These are phyloP conservation scores for Patella depressa DNA, from an alignment of 2,888 invertebrate species.

Conservation along the genomic window DNA sequence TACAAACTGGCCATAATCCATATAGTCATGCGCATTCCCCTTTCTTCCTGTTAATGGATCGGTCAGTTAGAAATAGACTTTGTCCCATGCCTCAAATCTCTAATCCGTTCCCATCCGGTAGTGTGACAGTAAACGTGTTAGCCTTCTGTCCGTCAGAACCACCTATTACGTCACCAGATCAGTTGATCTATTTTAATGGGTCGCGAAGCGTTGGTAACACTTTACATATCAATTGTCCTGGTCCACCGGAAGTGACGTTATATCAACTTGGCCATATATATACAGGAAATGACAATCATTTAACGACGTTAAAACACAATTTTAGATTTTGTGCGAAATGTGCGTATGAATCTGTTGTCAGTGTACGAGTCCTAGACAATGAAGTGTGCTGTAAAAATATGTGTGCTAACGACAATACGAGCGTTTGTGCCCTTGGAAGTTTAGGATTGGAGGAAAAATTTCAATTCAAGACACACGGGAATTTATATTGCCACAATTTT, in stretches of 20 bases:
- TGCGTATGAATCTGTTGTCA: constrained; percentile 5
- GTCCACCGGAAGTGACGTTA: neutral
- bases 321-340: constrained; percentile 1
- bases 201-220: neutral
- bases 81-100: neutral
- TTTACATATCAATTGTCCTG: neutral
- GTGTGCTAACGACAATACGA: neutral
- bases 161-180: neutral
- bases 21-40: neutral
- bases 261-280: neutral
- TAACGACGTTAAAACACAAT: neutral
- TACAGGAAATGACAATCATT: neutral
- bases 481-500: neutral
- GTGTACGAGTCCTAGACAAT: neutral
- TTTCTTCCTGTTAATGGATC: neutral
- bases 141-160: constrained; percentile 1
- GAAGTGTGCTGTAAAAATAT: constrained; percentile 1
- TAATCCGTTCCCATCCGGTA: neutral
- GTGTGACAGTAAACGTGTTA: neutral
- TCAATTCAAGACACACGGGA: neutral
- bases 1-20: neutral
- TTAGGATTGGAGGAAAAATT: neutral
- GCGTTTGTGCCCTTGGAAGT: neutral
- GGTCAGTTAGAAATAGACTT: constrained; percentile 5
- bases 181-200: neutral